Percentiles rank a stretch among this genome's conserved stretches.
Conservation (phyloP, 2,113 vertebrate genomes). For the Cricetomys ansorgei region DNA sequence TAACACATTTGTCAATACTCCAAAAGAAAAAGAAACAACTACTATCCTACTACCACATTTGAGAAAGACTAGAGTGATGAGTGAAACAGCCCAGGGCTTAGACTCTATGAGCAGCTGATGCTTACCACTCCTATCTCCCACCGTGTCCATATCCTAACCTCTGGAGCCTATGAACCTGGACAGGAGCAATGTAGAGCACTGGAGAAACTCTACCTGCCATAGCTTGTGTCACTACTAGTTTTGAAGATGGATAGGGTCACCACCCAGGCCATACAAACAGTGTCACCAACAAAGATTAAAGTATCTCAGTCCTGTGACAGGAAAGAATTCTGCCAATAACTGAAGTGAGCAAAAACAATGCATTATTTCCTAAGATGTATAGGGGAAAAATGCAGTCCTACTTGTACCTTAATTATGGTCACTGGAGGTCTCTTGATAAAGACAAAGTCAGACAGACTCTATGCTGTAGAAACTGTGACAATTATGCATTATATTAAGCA, state of each 20-base stretch:
- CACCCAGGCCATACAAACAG: accelerated
- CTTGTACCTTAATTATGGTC: neutral
- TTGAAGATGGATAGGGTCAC: neutral
- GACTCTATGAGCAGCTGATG: neutral
- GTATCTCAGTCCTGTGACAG: neutral
- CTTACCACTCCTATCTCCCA: accelerated
- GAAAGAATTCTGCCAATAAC: neutral
- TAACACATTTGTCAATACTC: neutral
- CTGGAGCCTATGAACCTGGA: neutral
- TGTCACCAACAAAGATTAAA: neutral
- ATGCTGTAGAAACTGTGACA: conserved; percentile 1
- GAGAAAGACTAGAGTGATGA: neutral
- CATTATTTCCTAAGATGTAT: neutral
- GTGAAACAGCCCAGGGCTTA: neutral
- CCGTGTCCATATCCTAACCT: neutral
- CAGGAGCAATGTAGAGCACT: neutral
- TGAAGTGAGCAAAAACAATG: neutral
- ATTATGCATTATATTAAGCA: conserved; percentile 36
- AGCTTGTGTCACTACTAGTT: neutral
- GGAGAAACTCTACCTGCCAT: neutral
- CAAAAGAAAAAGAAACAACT: neutral
- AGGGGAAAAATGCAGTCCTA: neutral
- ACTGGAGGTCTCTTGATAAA: neutral
- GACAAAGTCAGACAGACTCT: neutral
- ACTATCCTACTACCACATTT: neutral